These are phyloP conservation scores for Synchiropus splendidus DNA, from an alignment of 2,113 vertebrate genomes.

Conservation along the genomic window DNA sequence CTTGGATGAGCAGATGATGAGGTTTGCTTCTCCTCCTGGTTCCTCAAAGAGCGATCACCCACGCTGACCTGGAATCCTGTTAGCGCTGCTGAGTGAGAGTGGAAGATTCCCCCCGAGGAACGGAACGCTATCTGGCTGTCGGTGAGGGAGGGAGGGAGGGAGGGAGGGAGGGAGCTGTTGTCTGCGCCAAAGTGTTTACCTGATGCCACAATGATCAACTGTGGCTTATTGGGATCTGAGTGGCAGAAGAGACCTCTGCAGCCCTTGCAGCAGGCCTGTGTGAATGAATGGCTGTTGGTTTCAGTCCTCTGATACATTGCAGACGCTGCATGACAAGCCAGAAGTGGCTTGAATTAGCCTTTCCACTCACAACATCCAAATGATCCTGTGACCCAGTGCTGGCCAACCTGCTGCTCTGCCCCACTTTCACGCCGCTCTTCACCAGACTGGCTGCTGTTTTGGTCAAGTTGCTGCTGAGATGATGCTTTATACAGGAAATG, in stretches of 20 bases:
- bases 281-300: too few species aligned
- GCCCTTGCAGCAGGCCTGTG: too few species aligned
- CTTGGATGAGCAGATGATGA: constrained; percentile 53
- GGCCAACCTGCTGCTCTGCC: too few species aligned
- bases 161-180: constrained; percentile 2
- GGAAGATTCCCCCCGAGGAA: constrained; percentile 22
- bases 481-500: too few species aligned
- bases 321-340: too few species aligned
- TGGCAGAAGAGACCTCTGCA: background rate
- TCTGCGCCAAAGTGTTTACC: constrained; percentile 39
- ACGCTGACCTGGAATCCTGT: constrained; percentile 48
- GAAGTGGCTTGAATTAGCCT: too few species aligned
- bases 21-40: constrained; percentile 38
- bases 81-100: constrained; percentile 19
- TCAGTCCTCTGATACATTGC: too few species aligned
- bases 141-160: constrained; percentile 14
- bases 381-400: too few species aligned
- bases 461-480: too few species aligned
- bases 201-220: constrained; percentile 37
- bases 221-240: constrained; percentile 18
- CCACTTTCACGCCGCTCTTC: too few species aligned
- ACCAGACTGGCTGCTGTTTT: too few species aligned
- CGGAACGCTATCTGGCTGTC: constrained; percentile 17
- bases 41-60: constrained; percentile 39
- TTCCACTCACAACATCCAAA: too few species aligned